These are phyloP conservation scores for Arctopsyche grandis DNA, from an alignment of 1,140 invertebrate genomes.

Conservation along the genomic window DNA sequence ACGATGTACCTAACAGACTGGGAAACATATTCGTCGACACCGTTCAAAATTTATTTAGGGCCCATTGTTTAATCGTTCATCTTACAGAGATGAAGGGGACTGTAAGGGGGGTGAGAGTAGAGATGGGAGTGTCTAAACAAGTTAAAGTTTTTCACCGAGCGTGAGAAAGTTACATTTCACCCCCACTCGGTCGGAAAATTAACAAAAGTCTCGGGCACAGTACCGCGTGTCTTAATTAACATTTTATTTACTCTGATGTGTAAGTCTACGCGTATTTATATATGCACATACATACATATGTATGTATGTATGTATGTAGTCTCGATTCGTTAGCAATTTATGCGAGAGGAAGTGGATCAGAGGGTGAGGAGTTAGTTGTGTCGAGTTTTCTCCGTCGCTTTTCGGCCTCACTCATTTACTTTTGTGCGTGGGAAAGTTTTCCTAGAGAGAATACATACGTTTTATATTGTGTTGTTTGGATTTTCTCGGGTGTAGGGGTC, in stretches of 20 bases:
- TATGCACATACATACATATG: background rate
- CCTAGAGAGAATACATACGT: too few relatives aligned
- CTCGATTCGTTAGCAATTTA: background rate
- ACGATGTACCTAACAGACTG: too few relatives aligned
- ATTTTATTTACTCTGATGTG: conserved; percentile 21
- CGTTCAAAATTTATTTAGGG: too few relatives aligned
- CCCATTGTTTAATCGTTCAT: conserved; percentile 19
- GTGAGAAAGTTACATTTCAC: conserved; percentile 11
- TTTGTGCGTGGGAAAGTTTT: too few relatives aligned
- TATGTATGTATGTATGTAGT: background rate
- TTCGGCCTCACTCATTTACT: too few relatives aligned
- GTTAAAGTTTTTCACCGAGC: conserved; percentile 15
- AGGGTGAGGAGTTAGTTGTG: too few relatives aligned
- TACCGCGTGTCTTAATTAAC: conserved; percentile 14
- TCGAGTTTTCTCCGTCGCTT: too few relatives aligned
- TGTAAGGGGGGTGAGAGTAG: too few relatives aligned
- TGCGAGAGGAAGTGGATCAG: background rate
- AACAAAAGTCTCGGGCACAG: background rate
- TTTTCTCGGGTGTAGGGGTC: too few relatives aligned
- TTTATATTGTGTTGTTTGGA: too few relatives aligned
- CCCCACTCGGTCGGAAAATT: background rate
- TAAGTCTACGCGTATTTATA: background rate
- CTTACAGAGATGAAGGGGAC: too few relatives aligned
- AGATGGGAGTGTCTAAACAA: background rate
- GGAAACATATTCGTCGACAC: too few relatives aligned